A percentile compares a stretch with the other conserved stretches of the same genome.
Evolutionary conservation across 2,797 vertebrate species (phyloP).

Genomic region (Cyprinodon diabolis): DNA sequence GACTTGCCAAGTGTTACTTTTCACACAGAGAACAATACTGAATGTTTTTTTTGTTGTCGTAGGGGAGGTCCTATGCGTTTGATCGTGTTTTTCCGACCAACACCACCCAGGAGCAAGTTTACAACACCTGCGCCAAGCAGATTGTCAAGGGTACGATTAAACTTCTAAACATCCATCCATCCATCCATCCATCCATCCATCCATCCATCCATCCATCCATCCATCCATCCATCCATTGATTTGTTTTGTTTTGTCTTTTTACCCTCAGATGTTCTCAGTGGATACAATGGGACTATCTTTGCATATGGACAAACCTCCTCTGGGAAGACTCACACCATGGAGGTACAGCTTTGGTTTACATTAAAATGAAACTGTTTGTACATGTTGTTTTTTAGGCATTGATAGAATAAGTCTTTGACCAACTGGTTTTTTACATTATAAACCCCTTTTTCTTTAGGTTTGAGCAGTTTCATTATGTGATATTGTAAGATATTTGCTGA

Average conservation of each 20-base stretch:
- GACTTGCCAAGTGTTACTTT: not conserved
- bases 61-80: slow-evolving; percentile 88
- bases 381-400: not conserved
- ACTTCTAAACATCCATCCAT: not conserved
- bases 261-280: slow-evolving; percentile 84
- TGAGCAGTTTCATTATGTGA: not conserved
- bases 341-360: slow-evolving; percentile 72
- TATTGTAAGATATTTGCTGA: not conserved
- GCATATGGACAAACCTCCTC: slow-evolving; percentile 91
- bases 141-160: slow-evolving; percentile 86
- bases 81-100: slow-evolving; percentile 88
- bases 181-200: too few relatives aligned
- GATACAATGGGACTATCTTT: slow-evolving; percentile 94
- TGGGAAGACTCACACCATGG: slow-evolving; percentile 93
- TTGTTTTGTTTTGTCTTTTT: slow-evolving; percentile 15
- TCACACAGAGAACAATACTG: not conserved
- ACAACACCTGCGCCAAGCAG: slow-evolving; percentile 90
- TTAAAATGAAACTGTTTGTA: not conserved
- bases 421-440: not conserved
- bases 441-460: not conserved
- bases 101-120: slow-evolving; percentile 82
- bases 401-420: not conserved
- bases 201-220: too few relatives aligned
- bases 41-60: slow-evolving; percentile 15
- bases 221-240: too few relatives aligned